These are phyloP conservation scores for Gryllus bimaculatus DNA, from an alignment of 1,140 invertebrate species.

Conservation along the genomic window DNA sequence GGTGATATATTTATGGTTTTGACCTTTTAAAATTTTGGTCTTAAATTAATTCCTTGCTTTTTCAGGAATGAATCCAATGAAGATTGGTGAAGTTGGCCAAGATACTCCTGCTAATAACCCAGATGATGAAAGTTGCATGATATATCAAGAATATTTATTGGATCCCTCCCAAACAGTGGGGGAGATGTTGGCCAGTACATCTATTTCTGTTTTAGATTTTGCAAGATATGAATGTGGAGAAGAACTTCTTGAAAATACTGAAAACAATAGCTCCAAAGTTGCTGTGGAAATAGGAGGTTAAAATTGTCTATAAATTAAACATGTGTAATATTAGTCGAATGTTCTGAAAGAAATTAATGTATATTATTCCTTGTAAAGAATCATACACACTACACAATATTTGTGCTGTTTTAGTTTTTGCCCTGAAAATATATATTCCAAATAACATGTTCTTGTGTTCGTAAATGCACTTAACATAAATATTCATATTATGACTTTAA, in stretches of 20 bases:
- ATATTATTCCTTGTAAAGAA: too few relatives aligned
- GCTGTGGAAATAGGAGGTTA: slow-evolving; percentile 18
- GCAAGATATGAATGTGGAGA: slow-evolving; percentile 65
- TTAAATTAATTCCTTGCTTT: too few relatives aligned
- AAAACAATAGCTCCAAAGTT: neutral
- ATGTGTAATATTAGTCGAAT: too few relatives aligned
- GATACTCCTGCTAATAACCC: slow-evolving; percentile 49
- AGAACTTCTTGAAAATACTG: slow-evolving; percentile 1
- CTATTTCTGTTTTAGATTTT: slow-evolving; percentile 68
- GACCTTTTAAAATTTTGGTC: too few relatives aligned
- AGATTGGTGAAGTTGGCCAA: slow-evolving; percentile 56
- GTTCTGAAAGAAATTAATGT: too few relatives aligned
- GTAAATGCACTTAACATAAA: too few relatives aligned
- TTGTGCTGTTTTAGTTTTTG: too few relatives aligned
- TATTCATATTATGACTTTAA: too few relatives aligned
- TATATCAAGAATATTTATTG: slow-evolving; percentile 81
- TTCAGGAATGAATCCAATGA: slow-evolving; percentile 68
- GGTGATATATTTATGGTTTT: too few relatives aligned
- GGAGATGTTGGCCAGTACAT: slow-evolving; percentile 57
- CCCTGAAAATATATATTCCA: too few relatives aligned
- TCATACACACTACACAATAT: too few relatives aligned
- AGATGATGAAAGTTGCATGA: slow-evolving; percentile 62
- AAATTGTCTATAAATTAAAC: neutral
- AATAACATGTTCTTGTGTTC: too few relatives aligned
- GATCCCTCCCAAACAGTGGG: slow-evolving; percentile 63